Conservation (phyloP, 2,113 vertebrate genomes). For the Microcebus tavaratra region DNA sequence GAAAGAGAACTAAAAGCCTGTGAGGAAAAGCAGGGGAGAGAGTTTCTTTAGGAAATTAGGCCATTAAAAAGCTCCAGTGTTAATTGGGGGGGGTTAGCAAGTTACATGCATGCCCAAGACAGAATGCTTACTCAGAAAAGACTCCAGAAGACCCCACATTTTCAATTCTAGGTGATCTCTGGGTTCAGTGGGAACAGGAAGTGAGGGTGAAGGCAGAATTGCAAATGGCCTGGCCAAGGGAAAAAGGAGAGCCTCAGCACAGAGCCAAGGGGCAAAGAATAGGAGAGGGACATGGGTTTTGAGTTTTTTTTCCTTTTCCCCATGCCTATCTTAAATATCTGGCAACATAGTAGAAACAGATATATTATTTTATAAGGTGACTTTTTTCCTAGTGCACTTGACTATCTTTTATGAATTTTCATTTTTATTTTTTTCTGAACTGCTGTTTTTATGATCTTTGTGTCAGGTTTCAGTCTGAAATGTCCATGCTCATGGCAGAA, state of each 20-base stretch:
- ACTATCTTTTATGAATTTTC: background rate
- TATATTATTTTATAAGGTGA: background rate
- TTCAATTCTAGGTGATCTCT: background rate
- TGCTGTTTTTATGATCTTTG: background rate
- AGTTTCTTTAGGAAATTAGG: background rate
- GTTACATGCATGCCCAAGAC: background rate
- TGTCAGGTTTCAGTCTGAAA: too few species aligned
- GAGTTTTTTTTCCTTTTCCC: background rate
- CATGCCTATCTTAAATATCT: background rate
- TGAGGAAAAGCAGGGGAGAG: background rate
- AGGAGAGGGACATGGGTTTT: fast-evolving
- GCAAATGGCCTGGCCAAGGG: background rate
- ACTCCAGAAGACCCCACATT: background rate
- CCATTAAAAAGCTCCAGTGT: background rate
- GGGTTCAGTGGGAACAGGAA: background rate
- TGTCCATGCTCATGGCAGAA: too few species aligned
- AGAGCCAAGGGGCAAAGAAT: background rate
- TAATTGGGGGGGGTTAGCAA: background rate
- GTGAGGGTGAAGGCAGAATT: background rate
- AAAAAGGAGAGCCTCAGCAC: background rate
- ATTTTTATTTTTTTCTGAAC: background rate
- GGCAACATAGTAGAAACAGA: background rate
- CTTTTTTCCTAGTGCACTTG: background rate
- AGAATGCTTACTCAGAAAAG: background rate
- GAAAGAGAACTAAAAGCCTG: background rate